Percentiles rank a stretch among this genome's conserved stretches.
phyloP scores from a whole-genome alignment of 2,888 invertebrate genomes.

The Mesoligia furuncula region DNA sequence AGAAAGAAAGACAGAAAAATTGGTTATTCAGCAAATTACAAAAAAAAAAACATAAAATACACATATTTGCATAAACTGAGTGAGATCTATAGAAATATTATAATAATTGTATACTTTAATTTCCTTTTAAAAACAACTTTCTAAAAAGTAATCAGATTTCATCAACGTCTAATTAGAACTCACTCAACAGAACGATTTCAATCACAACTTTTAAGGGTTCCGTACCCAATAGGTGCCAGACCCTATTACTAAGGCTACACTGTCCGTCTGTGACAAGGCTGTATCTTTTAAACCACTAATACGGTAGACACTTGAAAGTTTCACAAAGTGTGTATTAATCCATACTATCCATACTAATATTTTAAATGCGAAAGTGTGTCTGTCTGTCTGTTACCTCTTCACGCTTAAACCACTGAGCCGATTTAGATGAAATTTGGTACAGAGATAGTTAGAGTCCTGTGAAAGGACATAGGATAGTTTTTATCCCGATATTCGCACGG shows the following conservation, averaged over 20 bases:
- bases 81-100: neutral
- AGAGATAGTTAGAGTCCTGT: too few relatives aligned
- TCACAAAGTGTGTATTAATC: neutral
- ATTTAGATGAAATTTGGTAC: too few relatives aligned
- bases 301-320: neutral
- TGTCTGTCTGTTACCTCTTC: too few relatives aligned
- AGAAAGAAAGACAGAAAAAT: neutral
- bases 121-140: constrained; percentile 8
- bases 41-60: neutral
- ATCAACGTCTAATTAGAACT: constrained; percentile 17
- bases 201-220: constrained; percentile 9
- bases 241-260: too few relatives aligned
- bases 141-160: constrained; percentile 7
- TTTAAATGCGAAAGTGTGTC: too few relatives aligned
- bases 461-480: too few relatives aligned
- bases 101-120: constrained; percentile 1
- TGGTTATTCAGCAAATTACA: neutral
- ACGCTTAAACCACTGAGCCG: too few relatives aligned
- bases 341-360: too few relatives aligned
- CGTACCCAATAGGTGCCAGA: neutral
- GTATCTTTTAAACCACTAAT: neutral
- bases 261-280: too few relatives aligned
- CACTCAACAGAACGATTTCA: neutral
- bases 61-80: neutral
- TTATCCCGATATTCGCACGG: too few relatives aligned